These are phyloP conservation scores for Oreochromis spilurus DNA, from an alignment of 2,113 vertebrate genomes.

Conservation along the genomic window DNA sequence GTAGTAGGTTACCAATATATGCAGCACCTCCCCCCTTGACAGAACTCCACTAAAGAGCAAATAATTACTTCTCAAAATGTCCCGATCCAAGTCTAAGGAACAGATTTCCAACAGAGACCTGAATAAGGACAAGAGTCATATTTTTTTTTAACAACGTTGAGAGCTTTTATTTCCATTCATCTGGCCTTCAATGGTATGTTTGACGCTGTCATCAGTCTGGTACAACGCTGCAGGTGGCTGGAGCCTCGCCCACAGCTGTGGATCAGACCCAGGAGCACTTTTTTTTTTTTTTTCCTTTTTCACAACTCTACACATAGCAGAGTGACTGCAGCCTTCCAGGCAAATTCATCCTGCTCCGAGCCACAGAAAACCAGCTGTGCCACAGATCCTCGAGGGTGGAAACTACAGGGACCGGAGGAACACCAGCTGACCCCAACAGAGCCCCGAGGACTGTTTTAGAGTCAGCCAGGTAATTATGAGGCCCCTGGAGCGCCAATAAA, in stretches of 20 bases:
- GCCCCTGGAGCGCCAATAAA: slow-evolving; percentile 6
- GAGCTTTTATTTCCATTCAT: slow-evolving; percentile 60
- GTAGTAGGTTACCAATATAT: neutral
- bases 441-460: slow-evolving; percentile 4
- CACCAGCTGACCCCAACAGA: neutral
- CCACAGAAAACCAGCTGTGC: slow-evolving; percentile 66
- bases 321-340: slow-evolving; percentile 9
- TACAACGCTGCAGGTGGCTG: slow-evolving; percentile 23
- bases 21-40: neutral
- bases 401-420: neutral
- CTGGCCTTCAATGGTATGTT: slow-evolving; percentile 28
- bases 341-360: slow-evolving; percentile 6
- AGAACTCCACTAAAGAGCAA: neutral
- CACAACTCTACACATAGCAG: slow-evolving; percentile 10
- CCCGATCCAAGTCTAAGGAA: neutral
- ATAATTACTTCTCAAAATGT: neutral
- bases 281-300: neutral
- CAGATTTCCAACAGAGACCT: neutral
- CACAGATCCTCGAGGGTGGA: neutral
- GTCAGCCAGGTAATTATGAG: slow-evolving; percentile 25
- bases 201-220: slow-evolving; percentile 10
- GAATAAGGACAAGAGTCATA: neutral
- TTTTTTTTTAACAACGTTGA: slow-evolving; percentile 43
- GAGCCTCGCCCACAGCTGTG: neutral
- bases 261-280: neutral